phyloP scores from a whole-genome alignment of 2,888 invertebrate genomes.

The Iphiclides podalirius region DNA sequence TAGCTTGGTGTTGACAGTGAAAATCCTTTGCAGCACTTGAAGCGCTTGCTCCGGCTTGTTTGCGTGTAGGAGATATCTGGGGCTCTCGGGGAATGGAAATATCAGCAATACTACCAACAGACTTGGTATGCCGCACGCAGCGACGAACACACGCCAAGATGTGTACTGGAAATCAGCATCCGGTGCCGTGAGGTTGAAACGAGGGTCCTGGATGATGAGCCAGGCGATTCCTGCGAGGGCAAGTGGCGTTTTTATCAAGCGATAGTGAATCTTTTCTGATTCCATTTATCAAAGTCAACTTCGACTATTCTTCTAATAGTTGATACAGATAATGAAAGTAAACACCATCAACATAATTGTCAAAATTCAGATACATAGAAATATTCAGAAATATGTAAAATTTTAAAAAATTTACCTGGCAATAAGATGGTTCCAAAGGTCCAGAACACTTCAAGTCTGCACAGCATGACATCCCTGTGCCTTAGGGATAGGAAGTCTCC shows the following conservation, averaged over 20 bases:
- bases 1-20: conserved; percentile 73
- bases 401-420: too few species aligned
- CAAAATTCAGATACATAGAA: too few species aligned
- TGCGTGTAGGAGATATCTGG: conserved; percentile 74
- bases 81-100: conserved; percentile 79
- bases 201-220: conserved; percentile 61
- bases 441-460: conserved; percentile 81
- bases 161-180: conserved; percentile 67
- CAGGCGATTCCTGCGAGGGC: conserved; percentile 69
- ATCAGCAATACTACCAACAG: conserved; percentile 72
- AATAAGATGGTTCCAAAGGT: conserved; percentile 79
- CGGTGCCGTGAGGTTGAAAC: conserved; percentile 52
- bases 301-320: too few species aligned
- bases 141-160: conserved; percentile 83
- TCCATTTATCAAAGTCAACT: too few species aligned
- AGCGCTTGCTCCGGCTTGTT: conserved; percentile 72
- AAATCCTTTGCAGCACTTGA: conserved; percentile 76
- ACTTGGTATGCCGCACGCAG: conserved; percentile 80
- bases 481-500: conserved; percentile 78
- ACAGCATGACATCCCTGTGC: conserved; percentile 78
- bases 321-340: too few species aligned
- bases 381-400: too few species aligned
- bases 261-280: too few species aligned
- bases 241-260: too few species aligned
- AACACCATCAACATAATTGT: too few species aligned